Percentiles rank a stretch among this genome's conserved stretches.
phyloP scores from a whole-genome alignment of 2,113 vertebrate genomes.

The Struthidea cinerea region DNA sequence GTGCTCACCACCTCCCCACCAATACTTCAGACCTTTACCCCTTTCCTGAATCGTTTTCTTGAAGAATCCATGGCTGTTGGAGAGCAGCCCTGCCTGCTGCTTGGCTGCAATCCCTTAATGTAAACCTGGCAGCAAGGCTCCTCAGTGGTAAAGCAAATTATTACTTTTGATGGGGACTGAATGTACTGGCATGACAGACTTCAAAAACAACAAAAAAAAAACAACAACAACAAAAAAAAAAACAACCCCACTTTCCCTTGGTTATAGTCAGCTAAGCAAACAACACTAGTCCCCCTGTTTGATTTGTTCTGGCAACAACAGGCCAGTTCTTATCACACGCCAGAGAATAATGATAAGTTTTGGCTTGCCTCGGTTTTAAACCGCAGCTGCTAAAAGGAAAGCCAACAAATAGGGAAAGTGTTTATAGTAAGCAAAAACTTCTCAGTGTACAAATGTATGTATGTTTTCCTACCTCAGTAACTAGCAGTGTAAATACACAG shows the following conservation, averaged over 20 bases:
- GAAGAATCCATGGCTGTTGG: background rate
- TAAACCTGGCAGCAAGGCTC: conserved; percentile 39
- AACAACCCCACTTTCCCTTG: too few relatives aligned
- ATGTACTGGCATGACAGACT: conserved; percentile 47
- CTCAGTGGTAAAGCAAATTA: conserved; percentile 47
- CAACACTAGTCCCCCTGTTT: background rate
- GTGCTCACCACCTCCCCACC: background rate
- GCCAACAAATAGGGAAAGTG: conserved; percentile 10
- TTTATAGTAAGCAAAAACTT: conserved; percentile 46
- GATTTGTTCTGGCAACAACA: conserved; percentile 48
- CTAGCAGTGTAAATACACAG: background rate
- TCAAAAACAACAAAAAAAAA: conserved; percentile 55
- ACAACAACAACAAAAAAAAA: conserved; percentile 56
- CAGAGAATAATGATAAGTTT: conserved; percentile 35
- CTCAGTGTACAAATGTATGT: background rate
- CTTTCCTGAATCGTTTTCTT: background rate
- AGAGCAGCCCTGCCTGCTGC: background rate
- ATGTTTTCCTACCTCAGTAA: background rate
- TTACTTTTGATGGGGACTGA: conserved; percentile 44
- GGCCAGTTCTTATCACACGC: conserved; percentile 26
- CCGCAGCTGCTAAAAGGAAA: background rate
- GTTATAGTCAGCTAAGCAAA: conserved; percentile 45
- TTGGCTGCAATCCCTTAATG: conserved; percentile 4
- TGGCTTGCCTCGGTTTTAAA: conserved; percentile 19
- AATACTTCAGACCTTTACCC: background rate